phyloP scores from a whole-genome alignment of 2,113 vertebrate genomes.

The Gallinago jamesoni region DNA sequence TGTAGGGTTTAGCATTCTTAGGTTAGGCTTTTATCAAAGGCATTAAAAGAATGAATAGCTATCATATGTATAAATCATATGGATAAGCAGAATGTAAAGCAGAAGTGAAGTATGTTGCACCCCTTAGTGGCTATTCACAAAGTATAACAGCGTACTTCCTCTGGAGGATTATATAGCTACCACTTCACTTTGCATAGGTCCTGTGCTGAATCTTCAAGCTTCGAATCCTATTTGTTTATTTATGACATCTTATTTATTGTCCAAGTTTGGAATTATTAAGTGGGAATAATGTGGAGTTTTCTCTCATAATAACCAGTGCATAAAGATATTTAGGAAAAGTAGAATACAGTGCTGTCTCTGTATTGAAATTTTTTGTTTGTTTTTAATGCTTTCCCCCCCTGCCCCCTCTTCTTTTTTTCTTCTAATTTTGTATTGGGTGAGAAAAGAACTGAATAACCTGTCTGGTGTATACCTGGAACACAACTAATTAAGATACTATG shows the following conservation, averaged over 20 bases:
- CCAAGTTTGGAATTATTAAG: background rate
- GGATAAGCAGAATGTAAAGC: background rate
- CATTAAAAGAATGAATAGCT: conserved; percentile 47
- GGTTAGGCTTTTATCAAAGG: conserved; percentile 51
- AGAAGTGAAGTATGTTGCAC: conserved; percentile 2
- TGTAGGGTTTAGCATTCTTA: conserved; percentile 63
- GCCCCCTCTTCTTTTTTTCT: fast-evolving
- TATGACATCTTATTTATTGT: background rate
- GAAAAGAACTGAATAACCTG: background rate
- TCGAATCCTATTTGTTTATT: background rate
- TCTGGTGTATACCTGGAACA: background rate
- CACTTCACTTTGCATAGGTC: background rate
- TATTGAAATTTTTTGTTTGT: fast-evolving
- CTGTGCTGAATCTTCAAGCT: background rate
- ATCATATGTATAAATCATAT: conserved; percentile 1
- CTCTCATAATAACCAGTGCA: background rate
- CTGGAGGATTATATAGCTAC: background rate
- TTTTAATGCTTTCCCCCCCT: background rate
- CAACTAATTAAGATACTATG: background rate
- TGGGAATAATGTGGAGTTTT: background rate
- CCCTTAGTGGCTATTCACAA: background rate
- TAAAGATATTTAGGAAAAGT: background rate
- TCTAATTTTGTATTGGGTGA: background rate
- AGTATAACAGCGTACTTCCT: background rate
- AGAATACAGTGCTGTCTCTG: background rate